These are phyloP conservation scores for Diuraphis noxia DNA, from an alignment of 1,140 invertebrate species.

Conservation along the genomic window DNA sequence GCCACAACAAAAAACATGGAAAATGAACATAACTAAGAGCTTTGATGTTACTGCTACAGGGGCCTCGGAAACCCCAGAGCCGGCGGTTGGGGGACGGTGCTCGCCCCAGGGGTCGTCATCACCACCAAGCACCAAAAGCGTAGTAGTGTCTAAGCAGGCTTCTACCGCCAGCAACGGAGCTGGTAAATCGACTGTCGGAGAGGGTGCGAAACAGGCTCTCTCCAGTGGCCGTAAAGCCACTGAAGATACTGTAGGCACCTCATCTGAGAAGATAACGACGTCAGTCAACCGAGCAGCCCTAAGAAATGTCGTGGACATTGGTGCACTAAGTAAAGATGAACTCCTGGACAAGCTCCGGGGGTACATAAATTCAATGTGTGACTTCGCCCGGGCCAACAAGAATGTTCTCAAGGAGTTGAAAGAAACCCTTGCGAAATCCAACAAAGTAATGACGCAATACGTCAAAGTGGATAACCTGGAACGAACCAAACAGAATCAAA, in stretches of 20 bases:
- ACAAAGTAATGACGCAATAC: not conserved
- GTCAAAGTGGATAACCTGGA: not conserved
- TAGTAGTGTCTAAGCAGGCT: no score
- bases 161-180: no score
- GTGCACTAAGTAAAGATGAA: not conserved
- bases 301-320: not conserved
- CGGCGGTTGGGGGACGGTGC: no score
- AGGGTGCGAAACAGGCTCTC: not conserved
- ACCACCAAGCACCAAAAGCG: no score
- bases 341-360: not conserved
- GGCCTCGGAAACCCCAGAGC: no score
- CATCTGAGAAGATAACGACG: not conserved
- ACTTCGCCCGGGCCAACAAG: not conserved
- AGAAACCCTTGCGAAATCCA: not conserved
- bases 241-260: not conserved
- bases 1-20: no score
- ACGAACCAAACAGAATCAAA: not conserved
- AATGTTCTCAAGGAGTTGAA: not conserved
- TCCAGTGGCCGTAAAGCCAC: not conserved
- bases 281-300: no score
- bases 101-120: no score
- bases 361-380: not conserved
- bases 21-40: no score
- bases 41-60: no score
- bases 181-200: no score